Evolutionary conservation across 1,140 invertebrate species (phyloP).

Genomic region (Drosophila ogumai): DNA sequence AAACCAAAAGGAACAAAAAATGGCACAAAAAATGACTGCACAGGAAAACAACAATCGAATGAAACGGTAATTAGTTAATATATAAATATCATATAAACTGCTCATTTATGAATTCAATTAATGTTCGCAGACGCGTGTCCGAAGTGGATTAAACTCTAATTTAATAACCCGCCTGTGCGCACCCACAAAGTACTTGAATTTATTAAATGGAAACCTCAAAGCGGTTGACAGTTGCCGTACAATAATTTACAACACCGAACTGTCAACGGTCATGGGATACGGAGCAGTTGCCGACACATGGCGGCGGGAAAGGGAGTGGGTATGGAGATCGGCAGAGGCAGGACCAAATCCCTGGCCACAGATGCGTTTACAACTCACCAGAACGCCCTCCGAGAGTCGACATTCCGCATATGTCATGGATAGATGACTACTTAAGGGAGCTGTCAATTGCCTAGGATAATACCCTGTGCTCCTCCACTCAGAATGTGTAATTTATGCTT

Average conservation of each 20-base stretch:
- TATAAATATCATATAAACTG: conserved; percentile 80
- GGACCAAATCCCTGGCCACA: conserved; percentile 38
- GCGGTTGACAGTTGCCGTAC: conserved; percentile 20
- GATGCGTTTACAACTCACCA: conserved; percentile 64
- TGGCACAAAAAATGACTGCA: conserved; percentile 3
- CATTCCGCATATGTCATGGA: conserved; percentile 43
- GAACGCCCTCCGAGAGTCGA: conserved; percentile 32
- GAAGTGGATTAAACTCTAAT: conserved; percentile 77
- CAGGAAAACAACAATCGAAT: conserved; percentile 58
- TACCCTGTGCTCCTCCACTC: conserved; percentile 21
- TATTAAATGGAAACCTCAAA: conserved; percentile 48
- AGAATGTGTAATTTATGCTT: conserved; percentile 59
- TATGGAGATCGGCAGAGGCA: conserved; percentile 22
- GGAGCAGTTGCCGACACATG: conserved; percentile 71
- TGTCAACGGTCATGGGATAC: conserved; percentile 45
- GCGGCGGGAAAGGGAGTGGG: neutral
- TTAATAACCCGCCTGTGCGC: conserved; percentile 59
- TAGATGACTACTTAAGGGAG: conserved; percentile 59
- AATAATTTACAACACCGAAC: conserved; percentile 64
- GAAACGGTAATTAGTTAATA: conserved; percentile 75
- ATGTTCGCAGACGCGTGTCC: conserved; percentile 66
- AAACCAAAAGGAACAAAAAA: conserved; percentile 8
- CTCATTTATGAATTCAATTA: conserved; percentile 80
- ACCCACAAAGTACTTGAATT: conserved; percentile 29
- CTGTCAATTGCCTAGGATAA: conserved; percentile 76